These are phyloP conservation scores for Tinea pellionella DNA, from an alignment of 2,888 invertebrate species.

Conservation along the genomic window DNA sequence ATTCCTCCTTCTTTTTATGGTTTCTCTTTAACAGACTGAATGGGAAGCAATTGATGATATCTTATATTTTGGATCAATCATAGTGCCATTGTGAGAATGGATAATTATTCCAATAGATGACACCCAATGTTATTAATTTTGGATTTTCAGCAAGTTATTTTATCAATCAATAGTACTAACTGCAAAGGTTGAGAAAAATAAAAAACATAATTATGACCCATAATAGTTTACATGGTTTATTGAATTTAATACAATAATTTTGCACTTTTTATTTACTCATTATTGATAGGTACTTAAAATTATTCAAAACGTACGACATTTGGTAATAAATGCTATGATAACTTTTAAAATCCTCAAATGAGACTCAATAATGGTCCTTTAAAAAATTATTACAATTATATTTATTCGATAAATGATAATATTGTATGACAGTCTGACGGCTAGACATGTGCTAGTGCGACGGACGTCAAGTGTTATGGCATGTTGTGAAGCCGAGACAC, in stretches of 20 bases:
- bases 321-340: conserved; percentile 69
- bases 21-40: background rate
- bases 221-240: conserved; percentile 65
- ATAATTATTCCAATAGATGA: background rate
- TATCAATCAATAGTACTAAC: too few species aligned
- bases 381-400: conserved; percentile 23
- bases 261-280: conserved; percentile 61
- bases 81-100: background rate
- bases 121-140: too few species aligned
- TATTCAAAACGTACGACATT: conserved; percentile 65
- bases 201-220: background rate
- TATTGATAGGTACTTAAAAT: conserved; percentile 49
- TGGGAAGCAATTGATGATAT: background rate
- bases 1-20: background rate
- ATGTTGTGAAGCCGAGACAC: background rate
- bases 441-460: background rate
- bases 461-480: background rate
- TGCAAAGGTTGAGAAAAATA: background rate
- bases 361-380: conserved; percentile 49
- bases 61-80: background rate
- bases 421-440: background rate
- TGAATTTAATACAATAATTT: conserved; percentile 66
- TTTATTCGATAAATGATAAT: background rate
- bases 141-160: too few species aligned
- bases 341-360: conserved; percentile 49